A percentile compares a stretch with the other conserved stretches of the same genome.
These are phyloP conservation scores for Oreohelix idahoensis DNA, from an alignment of 1,140 invertebrate species.

Conservation along the genomic window DNA sequence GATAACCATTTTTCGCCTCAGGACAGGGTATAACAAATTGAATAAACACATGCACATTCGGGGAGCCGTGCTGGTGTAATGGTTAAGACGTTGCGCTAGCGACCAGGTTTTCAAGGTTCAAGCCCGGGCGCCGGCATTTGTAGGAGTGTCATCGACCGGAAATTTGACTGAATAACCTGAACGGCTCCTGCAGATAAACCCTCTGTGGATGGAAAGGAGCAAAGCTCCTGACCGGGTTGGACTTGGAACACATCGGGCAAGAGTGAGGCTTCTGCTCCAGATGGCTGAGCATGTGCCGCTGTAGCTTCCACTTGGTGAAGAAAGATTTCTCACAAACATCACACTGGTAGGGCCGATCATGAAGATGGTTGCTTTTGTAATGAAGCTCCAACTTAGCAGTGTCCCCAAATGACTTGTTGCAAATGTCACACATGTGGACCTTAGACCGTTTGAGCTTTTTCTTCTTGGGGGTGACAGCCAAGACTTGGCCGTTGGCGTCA, in stretches of 20 bases:
- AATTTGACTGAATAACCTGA: too few species aligned
- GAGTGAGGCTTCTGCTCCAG: constrained; percentile 34
- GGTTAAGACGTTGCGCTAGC: too few species aligned
- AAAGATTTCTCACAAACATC: constrained; percentile 38
- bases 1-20: too few species aligned
- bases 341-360: constrained; percentile 39
- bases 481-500: not conserved
- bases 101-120: too few species aligned
- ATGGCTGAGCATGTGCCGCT: constrained; percentile 35
- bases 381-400: constrained; percentile 21
- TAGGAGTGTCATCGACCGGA: too few species aligned
- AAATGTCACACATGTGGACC: constrained; percentile 33
- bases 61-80: too few species aligned
- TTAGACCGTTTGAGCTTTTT: not conserved
- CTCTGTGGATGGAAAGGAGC: too few species aligned
- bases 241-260: constrained; percentile 28
- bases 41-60: too few species aligned
- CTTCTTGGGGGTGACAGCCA: not conserved
- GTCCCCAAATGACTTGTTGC: constrained; percentile 23
- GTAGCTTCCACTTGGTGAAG: constrained; percentile 22
- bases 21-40: too few species aligned
- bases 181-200: too few species aligned
- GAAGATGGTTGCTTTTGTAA: constrained; percentile 13
- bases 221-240: too few species aligned
- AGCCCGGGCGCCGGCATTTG: too few species aligned